Evolutionary conservation across 2,797 vertebrate genomes (phyloP), one percentile per base, ranked within the genome.

Genomic region (Lemur catta): DNA sequence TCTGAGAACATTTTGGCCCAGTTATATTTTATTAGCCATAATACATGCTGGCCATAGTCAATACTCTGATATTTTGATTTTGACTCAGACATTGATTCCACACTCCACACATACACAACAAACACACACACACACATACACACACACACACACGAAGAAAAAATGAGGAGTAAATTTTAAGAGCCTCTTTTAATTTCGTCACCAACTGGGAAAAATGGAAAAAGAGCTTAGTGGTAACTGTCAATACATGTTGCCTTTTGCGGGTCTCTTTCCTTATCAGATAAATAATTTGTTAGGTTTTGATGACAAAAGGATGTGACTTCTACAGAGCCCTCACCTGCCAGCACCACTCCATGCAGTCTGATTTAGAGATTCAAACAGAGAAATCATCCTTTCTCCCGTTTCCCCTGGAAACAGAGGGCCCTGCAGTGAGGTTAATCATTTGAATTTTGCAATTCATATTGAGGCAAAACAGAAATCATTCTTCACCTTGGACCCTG

Each of bases 251-350:
- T 97, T 98, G 96, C 94, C 94, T 98, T 98, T 98, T 98, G 97
- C 93, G 78, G 95, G 93, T 98, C 92, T 97, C 95, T 97, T 98
- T 98, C 84, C 84, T 84, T 97, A 98, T 98, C 98, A 98, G 97
- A 98, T 98, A 98, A 98, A 98, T 98, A 98, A 98, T 98, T 98
- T 98, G 97, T 98, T 98, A 98, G 98, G 97, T 97, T 98, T 98
- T 98, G 96, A 98, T 98, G 98, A 98, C 96, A 98, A 98, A 98
- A 98, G 96, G 94, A 97, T 97, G 97, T 98, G 98, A 98, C 97
- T 96, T 98, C 92, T 97, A 88, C 93, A 65, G 96, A 98, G 96
- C 94, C 97, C 89, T 98, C 97, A 98, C 97, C 98, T 98, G 98
- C 97, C 97, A 98, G 97, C 97, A 74, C 87, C 97, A 61, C 97